These are phyloP conservation scores for Crotophaga sulcirostris DNA, from an alignment of 2,113 vertebrate species.

Conservation along the genomic window DNA sequence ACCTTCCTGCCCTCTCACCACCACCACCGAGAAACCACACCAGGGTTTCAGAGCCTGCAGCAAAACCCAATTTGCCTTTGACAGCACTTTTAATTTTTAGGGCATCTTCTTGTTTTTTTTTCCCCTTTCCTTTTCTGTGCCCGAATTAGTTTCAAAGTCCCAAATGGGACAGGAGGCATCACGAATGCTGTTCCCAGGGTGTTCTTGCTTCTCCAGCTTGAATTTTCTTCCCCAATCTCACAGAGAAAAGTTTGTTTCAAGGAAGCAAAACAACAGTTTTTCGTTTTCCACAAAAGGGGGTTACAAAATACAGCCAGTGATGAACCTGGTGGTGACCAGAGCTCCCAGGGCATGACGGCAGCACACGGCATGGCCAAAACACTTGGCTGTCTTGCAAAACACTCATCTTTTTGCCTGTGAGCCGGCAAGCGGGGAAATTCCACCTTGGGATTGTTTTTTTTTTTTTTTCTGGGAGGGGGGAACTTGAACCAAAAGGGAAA, in stretches of 20 bases:
- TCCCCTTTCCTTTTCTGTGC: too few species aligned
- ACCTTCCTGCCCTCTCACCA: too few species aligned
- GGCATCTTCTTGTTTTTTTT: fast-evolving
- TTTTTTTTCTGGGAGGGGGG: too few species aligned
- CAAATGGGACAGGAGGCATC: too few species aligned
- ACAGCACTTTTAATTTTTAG: fast-evolving
- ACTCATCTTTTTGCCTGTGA: not conserved
- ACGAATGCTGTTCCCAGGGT: not conserved
- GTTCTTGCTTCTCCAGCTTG: too few species aligned
- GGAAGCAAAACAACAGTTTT: too few species aligned
- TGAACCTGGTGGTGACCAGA: fast-evolving
- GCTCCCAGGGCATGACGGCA: fast-evolving
- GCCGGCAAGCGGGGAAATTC: not conserved
- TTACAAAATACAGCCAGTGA: not conserved
- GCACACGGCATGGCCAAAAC: not conserved
- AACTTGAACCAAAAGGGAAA: not conserved
- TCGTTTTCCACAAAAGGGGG: not conserved
- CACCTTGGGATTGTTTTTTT: not conserved
- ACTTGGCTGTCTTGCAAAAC: not conserved
- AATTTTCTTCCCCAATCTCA: too few species aligned
- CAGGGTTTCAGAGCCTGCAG: fast-evolving
- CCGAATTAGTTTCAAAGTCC: too few species aligned
- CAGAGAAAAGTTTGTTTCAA: too few species aligned
- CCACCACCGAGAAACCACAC: not conserved
- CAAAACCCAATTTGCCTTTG: not conserved